phyloP scores from a whole-genome alignment of 2,797 vertebrate genomes.

The Hydrophis major region DNA sequence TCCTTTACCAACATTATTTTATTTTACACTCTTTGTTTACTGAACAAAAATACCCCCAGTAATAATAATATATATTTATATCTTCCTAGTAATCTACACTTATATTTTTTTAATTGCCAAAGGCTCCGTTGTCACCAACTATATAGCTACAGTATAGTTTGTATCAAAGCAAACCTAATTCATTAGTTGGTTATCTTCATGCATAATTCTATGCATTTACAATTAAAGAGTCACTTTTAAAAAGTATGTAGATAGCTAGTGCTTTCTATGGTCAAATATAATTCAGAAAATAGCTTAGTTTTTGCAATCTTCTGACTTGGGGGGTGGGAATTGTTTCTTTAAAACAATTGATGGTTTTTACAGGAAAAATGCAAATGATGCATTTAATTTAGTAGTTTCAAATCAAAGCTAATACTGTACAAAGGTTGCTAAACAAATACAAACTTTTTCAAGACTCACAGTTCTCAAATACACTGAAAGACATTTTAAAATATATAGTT shows the following conservation, averaged over 20 bases:
- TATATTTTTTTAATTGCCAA: not conserved
- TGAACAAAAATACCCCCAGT: not conserved
- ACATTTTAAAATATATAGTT: not conserved
- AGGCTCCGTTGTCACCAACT: not conserved
- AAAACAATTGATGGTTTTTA: not conserved
- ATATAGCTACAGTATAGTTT: not conserved
- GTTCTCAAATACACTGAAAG: not conserved
- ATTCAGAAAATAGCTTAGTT: not conserved
- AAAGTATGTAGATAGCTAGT: not conserved
- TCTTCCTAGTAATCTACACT: not conserved
- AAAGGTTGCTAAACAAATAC: not conserved
- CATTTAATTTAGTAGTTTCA: not conserved
- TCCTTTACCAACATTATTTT: not conserved
- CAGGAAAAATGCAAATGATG: not conserved
- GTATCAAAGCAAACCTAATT: not conserved
- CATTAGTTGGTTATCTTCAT: not conserved
- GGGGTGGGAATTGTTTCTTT: not conserved
- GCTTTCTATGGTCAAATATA: not conserved
- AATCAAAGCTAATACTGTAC: not conserved
- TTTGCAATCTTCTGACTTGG: not conserved
- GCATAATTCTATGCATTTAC: not conserved
- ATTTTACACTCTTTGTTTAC: not conserved
- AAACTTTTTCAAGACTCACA: not conserved
- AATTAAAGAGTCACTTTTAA: not conserved
- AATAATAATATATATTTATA: not conserved